Conservation (phyloP, 1,140 invertebrate species). For the Zaprionus davidi region DNA sequence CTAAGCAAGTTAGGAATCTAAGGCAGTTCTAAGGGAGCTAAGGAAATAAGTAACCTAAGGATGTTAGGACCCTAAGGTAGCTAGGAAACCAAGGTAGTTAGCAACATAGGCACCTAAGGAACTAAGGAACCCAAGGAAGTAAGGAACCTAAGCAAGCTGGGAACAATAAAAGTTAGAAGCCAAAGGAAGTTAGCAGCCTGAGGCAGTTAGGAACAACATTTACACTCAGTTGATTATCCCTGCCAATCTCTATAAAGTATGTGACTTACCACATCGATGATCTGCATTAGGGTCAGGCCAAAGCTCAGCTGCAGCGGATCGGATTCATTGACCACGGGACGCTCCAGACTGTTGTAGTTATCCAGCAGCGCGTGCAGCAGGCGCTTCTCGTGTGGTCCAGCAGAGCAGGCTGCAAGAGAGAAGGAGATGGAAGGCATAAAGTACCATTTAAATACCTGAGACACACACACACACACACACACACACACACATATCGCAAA, state of each 20-base stretch:
- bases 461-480: not conserved
- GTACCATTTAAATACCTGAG: conserved; percentile 4
- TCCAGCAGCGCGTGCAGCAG: conserved; percentile 96
- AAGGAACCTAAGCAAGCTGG: too few relatives aligned
- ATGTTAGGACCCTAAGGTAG: too few relatives aligned
- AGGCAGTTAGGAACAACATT: too few relatives aligned
- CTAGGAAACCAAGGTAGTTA: too few relatives aligned
- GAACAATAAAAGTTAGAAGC: too few relatives aligned
- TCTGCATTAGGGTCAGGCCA: conserved; percentile 99
- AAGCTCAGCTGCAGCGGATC: conserved; percentile 97
- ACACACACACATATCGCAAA: not conserved
- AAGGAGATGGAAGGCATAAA: conserved; percentile 12
- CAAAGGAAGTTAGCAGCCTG: too few relatives aligned
- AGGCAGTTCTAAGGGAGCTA: too few relatives aligned
- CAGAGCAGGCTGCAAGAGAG: conserved; percentile 88
- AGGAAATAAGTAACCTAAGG: too few relatives aligned
- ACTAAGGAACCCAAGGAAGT: too few relatives aligned
- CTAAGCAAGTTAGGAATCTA: too few relatives aligned
- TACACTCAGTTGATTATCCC: too few relatives aligned
- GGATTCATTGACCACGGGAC: conserved; percentile 98
- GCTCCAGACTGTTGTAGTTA: conserved; percentile 97
- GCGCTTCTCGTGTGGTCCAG: conserved; percentile 96
- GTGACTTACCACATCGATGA: conserved; percentile 98
- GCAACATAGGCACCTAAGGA: too few relatives aligned
- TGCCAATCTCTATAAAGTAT: not conserved